Base-by-base conservation (phyloP, 2,113 vertebrate genomes). In the Otolemur garnettii region DNA sequence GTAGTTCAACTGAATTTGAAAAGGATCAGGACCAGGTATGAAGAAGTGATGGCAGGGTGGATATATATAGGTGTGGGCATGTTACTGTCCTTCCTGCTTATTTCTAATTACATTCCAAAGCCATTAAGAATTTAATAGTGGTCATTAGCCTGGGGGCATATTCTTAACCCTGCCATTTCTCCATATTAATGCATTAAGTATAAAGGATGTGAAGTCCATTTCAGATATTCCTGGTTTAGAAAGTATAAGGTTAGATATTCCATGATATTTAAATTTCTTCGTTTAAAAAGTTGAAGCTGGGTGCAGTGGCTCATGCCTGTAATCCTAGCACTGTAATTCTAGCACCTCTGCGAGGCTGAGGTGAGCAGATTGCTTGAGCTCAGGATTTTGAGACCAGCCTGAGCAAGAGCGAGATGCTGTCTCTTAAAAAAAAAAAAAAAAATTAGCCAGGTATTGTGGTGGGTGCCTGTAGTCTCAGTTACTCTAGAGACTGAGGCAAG, bases 171-270 rank as follows among this genome's bases (percentile, higher is more conserved):
- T 83, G 35, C n/a, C 59, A 2, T 68, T 93, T 79, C 53, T 45
- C n/a, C 45, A 30, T 80, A 42, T 60, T 68, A 38, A 55, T 72
- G 10, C 85, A 33, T 88, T 90, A 81, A 95, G 21, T 80, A 30
- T 86, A 87, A 91, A 62, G 42, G 21, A 83, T 85, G 15, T n/a
- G 19, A 64, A 87, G n/a, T 62, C 77, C 35, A 28, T 82, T 83
- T 93, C 10, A 82, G 7, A 28, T 79, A 78, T 45, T 95, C 35
- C 82, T 78, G 62, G 28, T 96, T 85, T n/a, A 55, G 64, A 78
- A 83, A 30, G 69, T 77, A 11, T 86, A 62, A 81, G n/a, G 33
- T 64, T 80, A 75, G 66, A 69, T 66, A 62, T 71, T 72, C n/a
- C 87, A 0, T 66, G 2, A 19, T 64, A 53, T 45, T 42, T 87